Conservation (phyloP, 2,113 vertebrate genomes). For the Azemiops feae region DNA sequence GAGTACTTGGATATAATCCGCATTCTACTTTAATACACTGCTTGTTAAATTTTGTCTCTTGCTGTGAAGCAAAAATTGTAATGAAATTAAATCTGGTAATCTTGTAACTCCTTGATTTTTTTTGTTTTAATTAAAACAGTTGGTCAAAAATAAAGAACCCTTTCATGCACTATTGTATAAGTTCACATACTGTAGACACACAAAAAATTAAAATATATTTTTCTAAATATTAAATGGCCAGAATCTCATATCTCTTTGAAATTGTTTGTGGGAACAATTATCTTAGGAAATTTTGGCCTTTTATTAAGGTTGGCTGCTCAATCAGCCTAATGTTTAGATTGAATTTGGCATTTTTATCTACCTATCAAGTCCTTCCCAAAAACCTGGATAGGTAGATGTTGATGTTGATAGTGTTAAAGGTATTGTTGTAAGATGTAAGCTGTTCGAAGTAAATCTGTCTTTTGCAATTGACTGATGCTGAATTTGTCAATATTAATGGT, state of each 20-base stretch:
- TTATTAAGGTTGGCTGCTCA: not conserved
- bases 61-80: conserved; percentile 51
- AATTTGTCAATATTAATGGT: too few species aligned
- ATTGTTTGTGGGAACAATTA: not conserved
- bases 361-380: too few species aligned
- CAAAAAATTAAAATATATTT: not conserved
- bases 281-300: not conserved
- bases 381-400: too few species aligned
- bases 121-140: conserved; percentile 60
- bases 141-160: not conserved
- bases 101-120: conserved; percentile 61
- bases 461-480: too few species aligned
- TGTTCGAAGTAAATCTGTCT: too few species aligned
- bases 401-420: too few species aligned
- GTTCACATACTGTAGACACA: not conserved
- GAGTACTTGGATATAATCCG: conserved; percentile 39
- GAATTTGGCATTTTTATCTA: too few species aligned
- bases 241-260: not conserved
- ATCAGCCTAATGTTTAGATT: not conserved
- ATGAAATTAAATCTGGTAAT: conserved; percentile 56
- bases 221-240: not conserved
- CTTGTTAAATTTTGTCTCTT: conserved; percentile 57
- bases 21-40: conserved; percentile 57
- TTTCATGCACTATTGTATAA: not conserved
- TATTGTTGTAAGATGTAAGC: too few species aligned